phyloP scores from a whole-genome alignment of 2,113 vertebrate genomes.

The Orcinus orca region DNA sequence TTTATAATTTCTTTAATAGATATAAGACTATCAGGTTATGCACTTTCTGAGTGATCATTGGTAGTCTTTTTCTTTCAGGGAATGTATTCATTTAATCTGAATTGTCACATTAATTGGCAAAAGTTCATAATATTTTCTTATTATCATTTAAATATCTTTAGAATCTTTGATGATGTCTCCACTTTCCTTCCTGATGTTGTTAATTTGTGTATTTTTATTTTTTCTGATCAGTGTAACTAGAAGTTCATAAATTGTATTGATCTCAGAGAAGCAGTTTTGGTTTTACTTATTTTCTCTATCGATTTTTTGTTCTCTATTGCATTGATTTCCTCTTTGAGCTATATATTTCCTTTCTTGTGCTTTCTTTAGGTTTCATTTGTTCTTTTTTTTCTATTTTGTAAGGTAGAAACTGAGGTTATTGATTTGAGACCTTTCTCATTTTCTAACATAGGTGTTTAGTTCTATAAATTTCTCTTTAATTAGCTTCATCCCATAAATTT shows the following conservation, averaged over 20 bases:
- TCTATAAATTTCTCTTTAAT: background rate
- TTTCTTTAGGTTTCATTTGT: background rate
- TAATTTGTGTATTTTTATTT: background rate
- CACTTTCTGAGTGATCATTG: background rate
- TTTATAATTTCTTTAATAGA: background rate
- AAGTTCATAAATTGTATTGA: background rate
- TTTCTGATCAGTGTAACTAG: background rate
- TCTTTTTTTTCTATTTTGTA: background rate
- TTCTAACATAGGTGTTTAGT: background rate
- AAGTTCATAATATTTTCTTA: background rate
- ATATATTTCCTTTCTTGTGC: background rate
- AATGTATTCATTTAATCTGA: background rate
- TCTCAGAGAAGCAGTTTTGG: background rate
- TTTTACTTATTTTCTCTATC: background rate
- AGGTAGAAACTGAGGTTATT: background rate
- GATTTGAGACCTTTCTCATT: background rate
- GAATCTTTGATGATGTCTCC: background rate
- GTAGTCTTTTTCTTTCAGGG: background rate
- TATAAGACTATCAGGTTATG: background rate
- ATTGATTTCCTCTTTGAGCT: constrained; percentile 26
- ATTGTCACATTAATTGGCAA: background rate
- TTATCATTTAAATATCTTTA: constrained; percentile 7
- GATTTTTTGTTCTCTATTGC: background rate
- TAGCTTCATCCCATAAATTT: background rate
- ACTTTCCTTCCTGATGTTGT: background rate